Percentiles rank a stretch among this genome's conserved stretches.
Conservation (phyloP, 2,888 invertebrate genomes). For the Oscheius myriophilus region DNA sequence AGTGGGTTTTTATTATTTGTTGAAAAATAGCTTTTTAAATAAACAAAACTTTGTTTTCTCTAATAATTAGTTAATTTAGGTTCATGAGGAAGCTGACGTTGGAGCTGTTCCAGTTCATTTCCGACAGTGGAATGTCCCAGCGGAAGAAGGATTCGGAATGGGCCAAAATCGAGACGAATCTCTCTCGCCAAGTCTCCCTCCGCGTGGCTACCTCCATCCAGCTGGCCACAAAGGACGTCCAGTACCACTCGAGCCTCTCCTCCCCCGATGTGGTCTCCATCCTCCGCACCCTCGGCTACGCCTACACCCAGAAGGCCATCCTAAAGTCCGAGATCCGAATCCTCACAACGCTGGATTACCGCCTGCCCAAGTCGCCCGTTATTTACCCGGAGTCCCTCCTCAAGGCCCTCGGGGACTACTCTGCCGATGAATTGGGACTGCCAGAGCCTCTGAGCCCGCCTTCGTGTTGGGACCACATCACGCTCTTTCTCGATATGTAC, state of each 20-base stretch:
- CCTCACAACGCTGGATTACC: conserved; percentile 11
- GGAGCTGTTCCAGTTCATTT: conserved; percentile 39
- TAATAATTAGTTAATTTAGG: conserved; percentile 36
- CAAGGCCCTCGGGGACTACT: conserved; percentile 5
- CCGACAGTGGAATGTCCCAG: conserved; percentile 27
- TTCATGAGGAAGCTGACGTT: conserved; percentile 51
- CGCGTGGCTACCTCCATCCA: conserved; percentile 72
- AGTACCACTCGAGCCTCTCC: conserved; percentile 71
- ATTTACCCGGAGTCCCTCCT: conserved; percentile 28
- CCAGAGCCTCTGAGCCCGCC: background rate
- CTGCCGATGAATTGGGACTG: background rate
- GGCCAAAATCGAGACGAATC: conserved; percentile 58
- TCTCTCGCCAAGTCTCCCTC: conserved; percentile 71
- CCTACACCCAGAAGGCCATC: conserved; percentile 71
- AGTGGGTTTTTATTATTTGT: conserved; percentile 9
- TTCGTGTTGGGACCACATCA: conserved; percentile 19
- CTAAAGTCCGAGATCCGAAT: conserved; percentile 72
- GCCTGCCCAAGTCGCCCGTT: conserved; percentile 22
- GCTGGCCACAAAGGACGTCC: conserved; percentile 73
- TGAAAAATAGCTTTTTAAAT: too few species aligned
- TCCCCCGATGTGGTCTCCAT: conserved; percentile 64
- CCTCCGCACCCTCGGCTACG: conserved; percentile 70
- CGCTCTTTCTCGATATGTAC: conserved; percentile 20
- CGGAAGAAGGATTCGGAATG: conserved; percentile 51
- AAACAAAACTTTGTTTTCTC: background rate